A percentile compares a stretch with the other conserved stretches of the same genome.
Conservation (phyloP, 2,888 invertebrate genomes). For the Polia nebulosa region DNA sequence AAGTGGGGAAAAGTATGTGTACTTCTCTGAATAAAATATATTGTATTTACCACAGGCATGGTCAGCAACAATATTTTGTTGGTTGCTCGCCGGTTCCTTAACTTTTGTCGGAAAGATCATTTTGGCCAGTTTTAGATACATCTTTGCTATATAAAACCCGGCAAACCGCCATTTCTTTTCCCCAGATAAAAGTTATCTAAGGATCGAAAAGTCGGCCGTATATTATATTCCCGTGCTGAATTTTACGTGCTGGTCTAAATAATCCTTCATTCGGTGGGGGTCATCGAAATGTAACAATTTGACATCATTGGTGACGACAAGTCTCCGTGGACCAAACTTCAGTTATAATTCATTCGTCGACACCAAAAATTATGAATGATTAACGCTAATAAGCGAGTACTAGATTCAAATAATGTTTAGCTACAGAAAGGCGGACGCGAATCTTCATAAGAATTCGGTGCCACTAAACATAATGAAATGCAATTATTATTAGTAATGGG, state of each 20-base stretch:
- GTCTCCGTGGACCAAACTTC: neutral
- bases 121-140: neutral
- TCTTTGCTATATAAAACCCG: neutral
- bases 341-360: slow-evolving; percentile 15
- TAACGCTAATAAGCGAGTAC: slow-evolving; percentile 20
- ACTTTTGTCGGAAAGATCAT: neutral
- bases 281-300: slow-evolving; percentile 13
- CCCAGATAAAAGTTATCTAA: neutral
- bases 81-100: neutral
- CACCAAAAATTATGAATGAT: slow-evolving; percentile 11
- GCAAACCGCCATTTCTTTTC: neutral
- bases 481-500: slow-evolving; percentile 11
- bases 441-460: slow-evolving; percentile 40
- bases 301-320: slow-evolving; percentile 1
- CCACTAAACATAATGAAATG: slow-evolving; percentile 18
- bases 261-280: slow-evolving; percentile 37
- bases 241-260: neutral
- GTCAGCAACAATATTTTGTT: neutral
- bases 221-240: neutral
- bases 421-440: slow-evolving; percentile 41
- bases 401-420: neutral
- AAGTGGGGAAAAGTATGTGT: neutral
- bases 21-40: neutral
- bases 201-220: neutral
- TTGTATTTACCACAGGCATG: neutral